Evolutionary conservation across 1,140 invertebrate genomes (phyloP), one percentile per base, ranked within the genome.

Genomic region (Bradynema listronoti): DNA sequence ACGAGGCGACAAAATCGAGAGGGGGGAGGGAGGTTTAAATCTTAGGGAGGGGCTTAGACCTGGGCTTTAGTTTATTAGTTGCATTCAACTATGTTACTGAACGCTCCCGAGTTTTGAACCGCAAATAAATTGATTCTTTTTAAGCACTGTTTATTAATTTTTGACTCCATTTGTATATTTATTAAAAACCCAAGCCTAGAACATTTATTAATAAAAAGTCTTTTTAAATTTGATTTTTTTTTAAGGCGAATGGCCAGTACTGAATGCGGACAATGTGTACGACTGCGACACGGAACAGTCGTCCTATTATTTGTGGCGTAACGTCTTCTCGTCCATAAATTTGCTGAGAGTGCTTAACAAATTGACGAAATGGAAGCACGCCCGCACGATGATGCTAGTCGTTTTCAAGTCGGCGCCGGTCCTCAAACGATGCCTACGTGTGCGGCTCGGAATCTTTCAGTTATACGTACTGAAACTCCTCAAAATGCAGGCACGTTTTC

Each of bases 401-500:
- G 91, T 98, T 1, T 99, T 98, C 79, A 99, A 99, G 82, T 97
- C 93, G 47, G 92, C 94, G 5, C 93, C 94, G 0, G 97, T 98
- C 68, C 81, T 99, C 36, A 98, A 97, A 81, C 84, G 92, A 65
- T 91, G 91, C 5, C 82, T 99, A 7, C 94, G 94, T 84, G 83
- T 84, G 41, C 77, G 79, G 56, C 34, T 65, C 30, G 89, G 91
- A 1, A 88, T 98, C 85, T 90, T 97, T 85, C 95, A 99, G 80
- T 82, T 98, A 52, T 99, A 99, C 80, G 90, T 95, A 4, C 83
- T 99, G 41, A 99, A 99, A 80, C 81, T 98, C 32, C 80, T 99
- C 0, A 99, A 99, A 83, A 96, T 99, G 91, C 95, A 99, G 83
- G 96, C 92, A 0, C 96, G 95, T 79, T 99, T 97, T 82, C 84